Conservation (phyloP, 2,113 vertebrate species). For the Centropus bengalensis region DNA sequence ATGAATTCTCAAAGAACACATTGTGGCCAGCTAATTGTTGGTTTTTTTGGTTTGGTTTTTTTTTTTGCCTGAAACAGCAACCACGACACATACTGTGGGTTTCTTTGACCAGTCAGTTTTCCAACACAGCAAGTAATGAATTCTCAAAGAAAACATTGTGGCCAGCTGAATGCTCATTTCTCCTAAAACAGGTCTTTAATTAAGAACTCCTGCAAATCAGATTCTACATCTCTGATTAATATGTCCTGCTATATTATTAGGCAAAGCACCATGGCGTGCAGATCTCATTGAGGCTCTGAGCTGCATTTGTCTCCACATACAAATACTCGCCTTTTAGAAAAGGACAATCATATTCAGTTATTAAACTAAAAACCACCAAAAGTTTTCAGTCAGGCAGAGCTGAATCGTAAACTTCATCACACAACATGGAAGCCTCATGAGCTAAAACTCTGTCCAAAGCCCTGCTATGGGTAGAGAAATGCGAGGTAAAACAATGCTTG, state of each 20-base stretch:
- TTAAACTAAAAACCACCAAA: not conserved
- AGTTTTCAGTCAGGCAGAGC: not conserved
- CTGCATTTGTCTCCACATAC: not conserved
- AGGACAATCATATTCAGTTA: not conserved
- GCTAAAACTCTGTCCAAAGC: not conserved
- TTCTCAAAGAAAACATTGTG: not conserved
- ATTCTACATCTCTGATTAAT: conserved; percentile 38
- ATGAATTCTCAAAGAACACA: conserved; percentile 21
- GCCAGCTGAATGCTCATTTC: conserved; percentile 5
- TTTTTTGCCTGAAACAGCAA: conserved; percentile 69
- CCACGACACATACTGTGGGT: conserved; percentile 55
- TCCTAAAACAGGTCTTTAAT: conserved; percentile 33
- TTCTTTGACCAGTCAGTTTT: conserved; percentile 48
- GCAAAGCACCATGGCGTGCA: not conserved
- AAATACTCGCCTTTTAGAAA: not conserved
- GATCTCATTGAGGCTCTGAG: not conserved
- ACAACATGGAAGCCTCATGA: not conserved
- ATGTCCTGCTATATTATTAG: not conserved
- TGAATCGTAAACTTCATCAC: conserved; percentile 19
- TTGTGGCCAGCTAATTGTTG: not conserved
- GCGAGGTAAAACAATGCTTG: not conserved
- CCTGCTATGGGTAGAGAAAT: not conserved
- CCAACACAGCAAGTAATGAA: conserved; percentile 34
- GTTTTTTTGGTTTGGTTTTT: not conserved
- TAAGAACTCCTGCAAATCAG: conserved; percentile 29